These are phyloP conservation scores for Thymelicus lineola DNA, from an alignment of 2,888 invertebrate species.

Conservation along the genomic window DNA sequence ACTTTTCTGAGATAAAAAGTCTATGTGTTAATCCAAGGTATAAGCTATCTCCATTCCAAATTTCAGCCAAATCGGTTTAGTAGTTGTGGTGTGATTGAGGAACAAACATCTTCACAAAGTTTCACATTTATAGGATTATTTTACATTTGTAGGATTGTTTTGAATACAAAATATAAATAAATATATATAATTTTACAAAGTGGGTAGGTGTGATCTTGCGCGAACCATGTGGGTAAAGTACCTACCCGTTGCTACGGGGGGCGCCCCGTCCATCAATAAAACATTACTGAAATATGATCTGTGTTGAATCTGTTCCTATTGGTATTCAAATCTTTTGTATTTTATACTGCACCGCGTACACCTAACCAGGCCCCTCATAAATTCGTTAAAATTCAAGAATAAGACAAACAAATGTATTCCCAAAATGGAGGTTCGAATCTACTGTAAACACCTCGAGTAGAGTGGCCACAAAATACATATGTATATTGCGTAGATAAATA, in stretches of 20 bases:
- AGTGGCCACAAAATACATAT: not conserved
- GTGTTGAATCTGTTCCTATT: slow-evolving; percentile 5
- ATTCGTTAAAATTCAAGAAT: slow-evolving; percentile 22
- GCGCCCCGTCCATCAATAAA: not conserved
- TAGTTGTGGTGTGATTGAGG: no score
- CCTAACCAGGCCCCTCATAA: slow-evolving; percentile 27
- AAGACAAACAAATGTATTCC: slow-evolving; percentile 5
- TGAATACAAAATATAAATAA: no score
- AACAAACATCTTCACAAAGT: no score
- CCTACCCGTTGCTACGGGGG: not conserved
- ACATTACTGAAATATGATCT: slow-evolving; percentile 26
- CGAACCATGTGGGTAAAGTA: not conserved
- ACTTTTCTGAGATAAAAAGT: no score
- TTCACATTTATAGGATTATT: no score
- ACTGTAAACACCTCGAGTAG: not conserved
- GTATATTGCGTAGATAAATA: slow-evolving; percentile 25
- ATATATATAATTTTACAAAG: no score
- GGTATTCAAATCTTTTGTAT: slow-evolving; percentile 14
- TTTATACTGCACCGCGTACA: not conserved
- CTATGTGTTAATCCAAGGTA: no score
- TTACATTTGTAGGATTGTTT: no score
- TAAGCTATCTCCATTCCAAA: no score
- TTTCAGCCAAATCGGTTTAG: no score
- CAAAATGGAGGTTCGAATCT: slow-evolving; percentile 3
- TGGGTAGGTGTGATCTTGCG: not conserved